Percentiles rank a stretch among this genome's conserved stretches.
Conservation (phyloP, 2,113 vertebrate genomes). For the Phyllostomus discolor region DNA sequence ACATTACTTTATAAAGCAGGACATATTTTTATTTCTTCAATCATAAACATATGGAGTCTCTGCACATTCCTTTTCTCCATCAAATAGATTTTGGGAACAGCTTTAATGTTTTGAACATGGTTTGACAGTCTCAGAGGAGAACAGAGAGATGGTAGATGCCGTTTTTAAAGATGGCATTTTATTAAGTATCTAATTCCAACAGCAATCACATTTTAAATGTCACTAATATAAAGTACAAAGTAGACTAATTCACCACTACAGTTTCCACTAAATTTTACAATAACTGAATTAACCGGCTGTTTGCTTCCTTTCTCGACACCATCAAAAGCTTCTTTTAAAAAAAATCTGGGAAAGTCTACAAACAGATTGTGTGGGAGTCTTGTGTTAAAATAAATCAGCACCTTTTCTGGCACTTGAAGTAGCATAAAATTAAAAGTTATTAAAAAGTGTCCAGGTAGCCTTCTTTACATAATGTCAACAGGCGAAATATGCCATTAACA, state of each 20-base stretch:
- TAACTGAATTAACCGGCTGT: not conserved
- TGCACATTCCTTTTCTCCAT: not conserved
- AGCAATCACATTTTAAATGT: not conserved
- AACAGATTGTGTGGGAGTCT: not conserved
- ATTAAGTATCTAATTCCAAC: not conserved
- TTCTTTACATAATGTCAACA: not conserved
- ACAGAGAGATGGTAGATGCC: not conserved
- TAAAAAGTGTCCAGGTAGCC: not conserved
- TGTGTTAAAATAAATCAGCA: not conserved
- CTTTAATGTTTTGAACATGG: not conserved
- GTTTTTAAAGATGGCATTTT: not conserved
- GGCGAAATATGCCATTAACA: constrained; percentile 38
- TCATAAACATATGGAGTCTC: not conserved
- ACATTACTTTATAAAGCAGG: not conserved
- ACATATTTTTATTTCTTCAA: not conserved
- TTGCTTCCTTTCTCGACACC: not conserved
- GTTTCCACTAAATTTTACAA: not conserved
- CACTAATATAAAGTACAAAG: not conserved
- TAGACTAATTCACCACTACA: not conserved
- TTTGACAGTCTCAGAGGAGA: not conserved
- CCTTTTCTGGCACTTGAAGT: not conserved
- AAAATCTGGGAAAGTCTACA: not conserved
- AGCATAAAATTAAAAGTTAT: not conserved
- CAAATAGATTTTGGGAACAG: not conserved
- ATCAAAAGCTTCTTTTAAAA: not conserved